These are phyloP conservation scores for Micronycteris hirsuta DNA, from an alignment of 2,113 vertebrate genomes.

Conservation along the genomic window DNA sequence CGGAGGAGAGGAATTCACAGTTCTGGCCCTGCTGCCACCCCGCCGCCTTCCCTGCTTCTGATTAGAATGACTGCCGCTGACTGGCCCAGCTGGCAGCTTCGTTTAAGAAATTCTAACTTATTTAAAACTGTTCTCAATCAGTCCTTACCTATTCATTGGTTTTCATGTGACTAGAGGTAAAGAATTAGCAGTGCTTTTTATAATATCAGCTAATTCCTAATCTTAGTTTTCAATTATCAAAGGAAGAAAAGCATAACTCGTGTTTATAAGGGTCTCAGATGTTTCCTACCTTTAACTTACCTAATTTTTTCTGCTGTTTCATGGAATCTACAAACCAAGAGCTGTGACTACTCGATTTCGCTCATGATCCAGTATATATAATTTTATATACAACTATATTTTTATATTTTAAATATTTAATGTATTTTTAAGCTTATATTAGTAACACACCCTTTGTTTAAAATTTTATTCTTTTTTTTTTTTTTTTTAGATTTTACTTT, in stretches of 20 bases:
- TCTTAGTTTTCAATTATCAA: background rate
- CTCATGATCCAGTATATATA: background rate
- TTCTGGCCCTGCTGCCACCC: conserved; percentile 61
- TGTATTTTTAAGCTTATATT: background rate
- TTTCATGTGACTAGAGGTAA: conserved; percentile 30
- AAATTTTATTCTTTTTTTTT: background rate
- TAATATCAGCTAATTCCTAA: conserved; percentile 14
- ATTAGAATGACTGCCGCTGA: conserved; percentile 65
- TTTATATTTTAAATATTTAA: background rate
- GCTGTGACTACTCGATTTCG: background rate
- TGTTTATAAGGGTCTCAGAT: background rate
- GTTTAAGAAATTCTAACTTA: conserved; percentile 50
- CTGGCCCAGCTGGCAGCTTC: conserved; percentile 69
- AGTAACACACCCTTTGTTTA: background rate
- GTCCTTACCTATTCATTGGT: conserved; percentile 41
- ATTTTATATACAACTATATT: background rate
- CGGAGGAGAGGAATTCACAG: conserved; percentile 68
- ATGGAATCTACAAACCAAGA: background rate
- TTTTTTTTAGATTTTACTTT: too few relatives aligned
- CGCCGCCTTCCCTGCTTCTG: conserved; percentile 66
- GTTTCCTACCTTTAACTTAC: background rate
- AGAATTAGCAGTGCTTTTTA: conserved; percentile 18
- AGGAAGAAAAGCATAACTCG: background rate
- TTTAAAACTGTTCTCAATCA: conserved; percentile 45
- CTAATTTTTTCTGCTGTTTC: background rate